A percentile compares a stretch with the other conserved stretches of the same genome.
Evolutionary conservation across 2,113 vertebrate genomes (phyloP).

Genomic region (Pachycephala philippinensis): DNA sequence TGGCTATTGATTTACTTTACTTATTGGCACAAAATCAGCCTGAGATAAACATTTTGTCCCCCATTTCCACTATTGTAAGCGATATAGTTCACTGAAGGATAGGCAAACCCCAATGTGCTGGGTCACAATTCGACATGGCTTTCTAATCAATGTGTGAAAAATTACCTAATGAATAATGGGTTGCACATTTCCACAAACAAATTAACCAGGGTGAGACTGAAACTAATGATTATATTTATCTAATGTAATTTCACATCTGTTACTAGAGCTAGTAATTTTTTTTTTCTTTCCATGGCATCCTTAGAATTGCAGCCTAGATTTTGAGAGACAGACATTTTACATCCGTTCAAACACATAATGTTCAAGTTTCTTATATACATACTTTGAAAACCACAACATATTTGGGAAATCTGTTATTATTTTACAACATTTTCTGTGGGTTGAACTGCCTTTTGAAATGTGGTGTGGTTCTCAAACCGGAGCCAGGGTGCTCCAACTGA

Average conservation of each 20-base stretch:
- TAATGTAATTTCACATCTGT: conserved; percentile 97
- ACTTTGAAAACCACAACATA: background rate
- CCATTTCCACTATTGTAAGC: conserved; percentile 86
- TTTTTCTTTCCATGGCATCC: conserved; percentile 64
- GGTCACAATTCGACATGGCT: conserved; percentile 93
- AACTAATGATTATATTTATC: conserved; percentile 99
- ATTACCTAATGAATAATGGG: conserved; percentile 98
- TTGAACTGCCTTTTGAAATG: background rate
- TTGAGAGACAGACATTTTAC: conserved; percentile 57
- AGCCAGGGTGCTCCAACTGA: background rate
- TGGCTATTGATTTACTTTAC: conserved; percentile 98
- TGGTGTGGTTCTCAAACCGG: rapidly evolving
- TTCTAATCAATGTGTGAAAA: conserved; percentile 96
- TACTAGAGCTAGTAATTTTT: conserved; percentile 80
- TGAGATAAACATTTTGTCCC: conserved; percentile 92
- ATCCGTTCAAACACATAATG: conserved; percentile 55
- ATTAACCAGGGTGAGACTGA: conserved; percentile 98
- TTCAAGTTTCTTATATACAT: conserved; percentile 28
- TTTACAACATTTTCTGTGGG: background rate
- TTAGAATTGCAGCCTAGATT: conserved; percentile 71
- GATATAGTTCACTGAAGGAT: conserved; percentile 80
- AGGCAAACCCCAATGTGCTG: conserved; percentile 87
- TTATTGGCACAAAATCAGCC: conserved; percentile 93
- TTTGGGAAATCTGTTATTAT: background rate
- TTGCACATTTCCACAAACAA: conserved; percentile 99